A percentile compares a stretch with the other conserved stretches of the same genome.
These are phyloP conservation scores for Caenorhabditis plicata DNA, from an alignment of 2,888 invertebrate species.

Conservation along the genomic window DNA sequence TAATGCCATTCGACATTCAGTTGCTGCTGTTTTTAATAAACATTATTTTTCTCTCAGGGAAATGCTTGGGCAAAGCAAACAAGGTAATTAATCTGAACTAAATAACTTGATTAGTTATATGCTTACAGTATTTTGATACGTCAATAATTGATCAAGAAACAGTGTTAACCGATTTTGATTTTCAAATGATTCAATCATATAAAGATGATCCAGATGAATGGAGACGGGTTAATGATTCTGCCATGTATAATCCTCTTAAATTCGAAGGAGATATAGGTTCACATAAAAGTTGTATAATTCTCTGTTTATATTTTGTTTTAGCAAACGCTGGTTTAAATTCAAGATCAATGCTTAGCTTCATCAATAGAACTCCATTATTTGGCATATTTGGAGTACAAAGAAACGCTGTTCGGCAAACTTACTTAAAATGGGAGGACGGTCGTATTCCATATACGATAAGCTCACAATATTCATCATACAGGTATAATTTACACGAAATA, in stretches of 20 bases:
- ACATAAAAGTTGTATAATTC: background rate
- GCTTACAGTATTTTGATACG: constrained; percentile 59
- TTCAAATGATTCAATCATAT: constrained; percentile 31
- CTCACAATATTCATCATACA: constrained; percentile 57
- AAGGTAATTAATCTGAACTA: no score
- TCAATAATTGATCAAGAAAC: constrained; percentile 57
- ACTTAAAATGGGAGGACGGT: constrained; percentile 61
- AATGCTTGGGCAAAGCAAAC: no score
- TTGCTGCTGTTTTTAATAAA: no score
- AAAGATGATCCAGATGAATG: constrained; percentile 29
- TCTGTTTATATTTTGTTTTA: constrained; percentile 3
- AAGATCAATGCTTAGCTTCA: constrained; percentile 46
- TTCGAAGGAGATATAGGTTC: constrained; percentile 64
- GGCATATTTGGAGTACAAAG: constrained; percentile 53
- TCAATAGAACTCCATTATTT: constrained; percentile 43
- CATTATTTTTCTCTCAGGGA: no score
- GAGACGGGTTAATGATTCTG: constrained; percentile 50
- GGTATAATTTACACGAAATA: constrained; percentile 15
- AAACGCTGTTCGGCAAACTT: constrained; percentile 61
- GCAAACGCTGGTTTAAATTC: constrained; percentile 53
- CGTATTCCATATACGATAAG: constrained; percentile 63
- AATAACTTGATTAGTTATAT: no score
- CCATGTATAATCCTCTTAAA: constrained; percentile 59
- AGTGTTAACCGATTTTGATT: constrained; percentile 52
- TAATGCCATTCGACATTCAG: no score